Evolutionary conservation across 1,140 invertebrate species (phyloP), one percentile per base, ranked within the genome.

Genomic region (Diorhabda elongata): DNA sequence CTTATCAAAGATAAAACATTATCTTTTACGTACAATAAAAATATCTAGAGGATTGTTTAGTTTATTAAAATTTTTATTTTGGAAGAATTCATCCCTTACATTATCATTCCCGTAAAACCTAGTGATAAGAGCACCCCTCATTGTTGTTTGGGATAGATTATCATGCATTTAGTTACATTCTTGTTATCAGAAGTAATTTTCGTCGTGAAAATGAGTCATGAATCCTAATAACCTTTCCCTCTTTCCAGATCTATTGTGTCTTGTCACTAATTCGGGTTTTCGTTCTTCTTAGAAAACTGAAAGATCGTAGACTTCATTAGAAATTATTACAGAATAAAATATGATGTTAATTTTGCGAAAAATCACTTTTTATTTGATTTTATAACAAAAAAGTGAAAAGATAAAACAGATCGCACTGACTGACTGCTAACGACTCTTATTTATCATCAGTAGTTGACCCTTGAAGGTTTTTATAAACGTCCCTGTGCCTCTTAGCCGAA

Each of bases 141-240:
- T 62, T 62, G 61, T 62, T 44, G 43, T 62, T 44, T 42, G 44
- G 42, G 61, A 43, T 62, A 62, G 26, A 62, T 44, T 62, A 11
- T 62, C 43, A 62, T 62, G 43, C 26, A 62, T 62, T 8, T 44
- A 62, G 61, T 62, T 42, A 7, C n/a, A 44, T 62, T 62, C 8
- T 42, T 62, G 44, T 62, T 62, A 62, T 62, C 61, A 44, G 42
- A 44, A 43, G 61, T 43, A 62, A 62, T 62, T 62, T 62, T 62
- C 61, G 44, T 62, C 44, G 61, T n/a, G 61, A 62, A 44, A 62
- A 62, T 62, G 61, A 62, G 61, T 62, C 61, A 62, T 62, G 61
- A 62, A 44, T n/a, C 26, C 44, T 62, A 62, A 62, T 62, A 44
- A 43, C 61, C 8, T 60, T 9, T 26, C 26, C 6, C 47, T 52